Evolutionary conservation across 2,888 invertebrate genomes (phyloP).

Genomic region (Cordylochernes scorpioides): DNA sequence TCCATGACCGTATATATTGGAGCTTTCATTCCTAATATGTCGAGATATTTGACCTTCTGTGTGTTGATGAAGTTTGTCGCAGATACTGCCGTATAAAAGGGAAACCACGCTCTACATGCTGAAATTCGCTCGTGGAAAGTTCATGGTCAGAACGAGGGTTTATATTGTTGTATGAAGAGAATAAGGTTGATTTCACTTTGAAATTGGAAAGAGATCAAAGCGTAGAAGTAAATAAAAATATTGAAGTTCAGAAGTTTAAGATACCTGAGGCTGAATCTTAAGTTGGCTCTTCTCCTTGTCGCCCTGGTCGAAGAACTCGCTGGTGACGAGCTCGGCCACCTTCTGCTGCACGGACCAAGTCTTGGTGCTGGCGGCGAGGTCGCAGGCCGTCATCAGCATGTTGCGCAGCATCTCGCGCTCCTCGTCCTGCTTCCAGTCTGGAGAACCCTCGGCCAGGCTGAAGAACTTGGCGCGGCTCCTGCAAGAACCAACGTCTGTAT

Average conservation of each 20-base stretch:
- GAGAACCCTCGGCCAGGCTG: conserved; percentile 23
- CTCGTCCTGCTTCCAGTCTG: conserved; percentile 23
- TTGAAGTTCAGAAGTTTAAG: background rate
- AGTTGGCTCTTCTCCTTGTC: conserved; percentile 65
- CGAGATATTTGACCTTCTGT: no score
- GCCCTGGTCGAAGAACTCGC: conserved; percentile 62
- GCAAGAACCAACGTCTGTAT: no score
- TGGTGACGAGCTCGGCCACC: conserved; percentile 54
- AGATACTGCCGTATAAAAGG: no score
- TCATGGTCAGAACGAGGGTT: no score
- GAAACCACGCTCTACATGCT: no score
- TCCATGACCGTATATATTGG: no score
- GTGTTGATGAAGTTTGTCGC: no score
- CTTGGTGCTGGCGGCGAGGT: conserved; percentile 32
- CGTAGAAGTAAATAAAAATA: background rate
- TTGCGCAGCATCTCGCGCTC: conserved; percentile 24
- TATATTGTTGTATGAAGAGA: no score
- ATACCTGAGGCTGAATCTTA: conserved; percentile 46
- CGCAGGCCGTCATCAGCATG: conserved; percentile 32
- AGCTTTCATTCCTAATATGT: no score
- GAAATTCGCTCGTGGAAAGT: no score
- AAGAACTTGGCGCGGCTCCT: conserved; percentile 26
- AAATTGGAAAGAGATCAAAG: background rate
- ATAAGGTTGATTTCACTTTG: no score
- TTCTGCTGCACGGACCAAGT: conserved; percentile 31